A percentile compares a stretch with the other conserved stretches of the same genome.
Evolutionary conservation across 1,140 invertebrate genomes (phyloP).

Genomic region (Grapholita molesta): DNA sequence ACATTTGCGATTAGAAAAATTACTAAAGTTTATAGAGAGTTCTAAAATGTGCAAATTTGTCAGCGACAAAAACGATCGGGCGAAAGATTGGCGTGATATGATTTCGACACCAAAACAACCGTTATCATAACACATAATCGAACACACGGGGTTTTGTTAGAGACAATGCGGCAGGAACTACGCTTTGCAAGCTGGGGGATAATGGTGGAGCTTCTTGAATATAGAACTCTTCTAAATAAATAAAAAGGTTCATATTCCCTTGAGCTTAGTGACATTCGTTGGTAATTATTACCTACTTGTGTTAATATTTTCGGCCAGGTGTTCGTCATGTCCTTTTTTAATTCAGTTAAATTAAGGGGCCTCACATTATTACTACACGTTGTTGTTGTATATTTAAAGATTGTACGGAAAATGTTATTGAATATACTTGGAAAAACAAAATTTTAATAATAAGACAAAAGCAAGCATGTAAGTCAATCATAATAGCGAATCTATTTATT

Average conservation of each 20-base stretch:
- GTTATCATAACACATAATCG: constrained; percentile 53
- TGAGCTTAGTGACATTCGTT: neutral
- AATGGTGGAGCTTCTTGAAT: constrained; percentile 28
- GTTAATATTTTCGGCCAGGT: neutral
- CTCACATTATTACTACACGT: neutral
- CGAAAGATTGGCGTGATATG: constrained; percentile 12
- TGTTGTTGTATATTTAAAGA: too few species aligned
- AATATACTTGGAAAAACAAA: too few species aligned
- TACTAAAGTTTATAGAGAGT: neutral
- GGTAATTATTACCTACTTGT: neutral
- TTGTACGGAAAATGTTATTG: too few species aligned
- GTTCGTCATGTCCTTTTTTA: neutral
- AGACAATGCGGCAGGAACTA: constrained; percentile 67
- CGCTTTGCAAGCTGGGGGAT: constrained; percentile 35
- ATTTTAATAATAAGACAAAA: neutral
- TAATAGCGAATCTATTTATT: neutral
- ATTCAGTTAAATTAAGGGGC: neutral
- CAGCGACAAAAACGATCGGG: constrained; percentile 18
- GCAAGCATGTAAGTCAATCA: neutral
- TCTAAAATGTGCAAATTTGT: constrained; percentile 21
- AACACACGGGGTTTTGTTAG: constrained; percentile 35
- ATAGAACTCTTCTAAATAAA: neutral
- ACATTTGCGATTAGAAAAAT: neutral
- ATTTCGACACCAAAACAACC: constrained; percentile 30
- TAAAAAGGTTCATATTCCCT: neutral